phyloP scores from a whole-genome alignment of 2,113 vertebrate species.

The Hypomesus transpacificus region DNA sequence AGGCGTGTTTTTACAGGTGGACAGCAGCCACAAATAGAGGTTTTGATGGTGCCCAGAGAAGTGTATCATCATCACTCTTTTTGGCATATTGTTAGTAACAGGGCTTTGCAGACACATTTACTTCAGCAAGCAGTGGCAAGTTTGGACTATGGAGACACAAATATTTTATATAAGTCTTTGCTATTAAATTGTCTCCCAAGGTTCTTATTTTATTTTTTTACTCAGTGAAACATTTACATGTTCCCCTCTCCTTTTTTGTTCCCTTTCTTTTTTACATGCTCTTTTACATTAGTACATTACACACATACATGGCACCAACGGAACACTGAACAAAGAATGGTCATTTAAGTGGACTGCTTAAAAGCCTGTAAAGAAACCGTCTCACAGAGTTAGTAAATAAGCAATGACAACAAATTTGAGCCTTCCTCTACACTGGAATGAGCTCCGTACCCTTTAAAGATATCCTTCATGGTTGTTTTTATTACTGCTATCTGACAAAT shows the following conservation, averaged over 20 bases:
- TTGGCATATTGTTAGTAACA: background rate
- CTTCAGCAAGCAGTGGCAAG: too few relatives aligned
- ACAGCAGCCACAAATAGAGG: background rate
- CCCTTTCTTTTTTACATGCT: background rate
- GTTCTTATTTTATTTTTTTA: background rate
- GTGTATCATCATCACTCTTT: background rate
- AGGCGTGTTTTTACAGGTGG: background rate
- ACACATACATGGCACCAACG: slow-evolving; percentile 18
- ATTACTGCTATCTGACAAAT: too few relatives aligned
- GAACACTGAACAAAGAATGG: slow-evolving; percentile 43
- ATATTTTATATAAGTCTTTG: background rate
- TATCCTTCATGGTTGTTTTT: background rate
- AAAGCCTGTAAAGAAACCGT: slow-evolving; percentile 41
- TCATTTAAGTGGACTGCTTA: slow-evolving; percentile 48
- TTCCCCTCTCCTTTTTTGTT: background rate
- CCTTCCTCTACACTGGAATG: slow-evolving; percentile 34
- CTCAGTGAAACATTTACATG: background rate
- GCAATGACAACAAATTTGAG: slow-evolving; percentile 48
- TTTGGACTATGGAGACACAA: background rate
- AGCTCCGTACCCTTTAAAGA: slow-evolving; percentile 14
- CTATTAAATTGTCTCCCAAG: too few relatives aligned
- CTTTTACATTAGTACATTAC: background rate
- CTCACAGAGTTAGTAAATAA: slow-evolving; percentile 39
- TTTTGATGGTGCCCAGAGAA: too few relatives aligned
- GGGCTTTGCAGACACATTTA: background rate